Evolutionary conservation across 2,888 invertebrate genomes (phyloP).

Genomic region (Chloroclystis v-ata): DNA sequence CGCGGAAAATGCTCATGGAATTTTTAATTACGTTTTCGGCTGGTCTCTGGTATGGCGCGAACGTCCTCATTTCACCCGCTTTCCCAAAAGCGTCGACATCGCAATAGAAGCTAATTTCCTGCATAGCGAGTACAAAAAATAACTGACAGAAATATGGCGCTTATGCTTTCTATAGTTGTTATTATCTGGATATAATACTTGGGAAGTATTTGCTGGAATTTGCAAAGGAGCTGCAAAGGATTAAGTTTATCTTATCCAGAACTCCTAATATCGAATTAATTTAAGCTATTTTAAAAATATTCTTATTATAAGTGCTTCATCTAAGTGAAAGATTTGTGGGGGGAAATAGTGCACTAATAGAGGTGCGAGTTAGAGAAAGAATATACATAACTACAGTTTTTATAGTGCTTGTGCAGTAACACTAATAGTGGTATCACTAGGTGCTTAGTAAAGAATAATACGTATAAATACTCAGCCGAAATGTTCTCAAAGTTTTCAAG

Average conservation of each 20-base stretch:
- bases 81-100: conserved; percentile 75
- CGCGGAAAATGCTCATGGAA: conserved; percentile 75
- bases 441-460: conserved; percentile 41
- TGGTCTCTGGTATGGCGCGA: conserved; percentile 70
- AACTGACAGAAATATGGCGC: conserved; percentile 67
- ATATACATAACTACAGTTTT: conserved; percentile 35
- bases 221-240: no score
- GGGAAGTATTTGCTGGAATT: no score
- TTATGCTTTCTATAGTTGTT: conserved; percentile 47
- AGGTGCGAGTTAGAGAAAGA: conserved; percentile 40
- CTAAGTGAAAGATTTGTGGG: conserved; percentile 31
- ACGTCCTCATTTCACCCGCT: conserved; percentile 72
- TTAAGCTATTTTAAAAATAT: background rate
- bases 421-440: conserved; percentile 44
- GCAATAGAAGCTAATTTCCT: conserved; percentile 79
- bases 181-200: conserved; percentile 47
- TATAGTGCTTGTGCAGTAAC: conserved; percentile 56
- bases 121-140: conserved; percentile 71
- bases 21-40: conserved; percentile 78
- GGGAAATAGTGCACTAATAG: conserved; percentile 51
- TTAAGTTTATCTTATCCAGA: no score
- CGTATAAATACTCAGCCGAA: conserved; percentile 28
- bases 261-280: no score
- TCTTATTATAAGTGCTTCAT: conserved; percentile 6
- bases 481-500: background rate